Conservation (phyloP, 2,113 vertebrate species). For the Platysternon megacephalum region DNA sequence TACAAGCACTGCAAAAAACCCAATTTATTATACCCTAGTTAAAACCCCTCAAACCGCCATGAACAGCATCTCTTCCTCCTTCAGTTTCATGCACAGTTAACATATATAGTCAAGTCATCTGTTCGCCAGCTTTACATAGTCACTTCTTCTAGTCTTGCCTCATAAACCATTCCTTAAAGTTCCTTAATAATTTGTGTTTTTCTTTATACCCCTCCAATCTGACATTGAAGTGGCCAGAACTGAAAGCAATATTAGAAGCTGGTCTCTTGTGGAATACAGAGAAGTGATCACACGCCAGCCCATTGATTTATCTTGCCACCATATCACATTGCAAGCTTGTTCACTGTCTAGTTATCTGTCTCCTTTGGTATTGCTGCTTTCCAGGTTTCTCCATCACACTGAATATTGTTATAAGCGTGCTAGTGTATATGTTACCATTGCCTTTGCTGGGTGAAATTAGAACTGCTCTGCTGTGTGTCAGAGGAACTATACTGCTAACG, state of each 20-base stretch:
- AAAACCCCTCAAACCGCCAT: constrained; percentile 48
- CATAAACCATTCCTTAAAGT: constrained; percentile 58
- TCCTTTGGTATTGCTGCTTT: neutral
- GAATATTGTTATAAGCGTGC: neutral
- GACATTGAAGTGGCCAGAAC: neutral
- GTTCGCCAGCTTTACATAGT: constrained; percentile 61
- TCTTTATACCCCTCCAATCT: neutral
- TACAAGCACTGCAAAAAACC: neutral
- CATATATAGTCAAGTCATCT: neutral
- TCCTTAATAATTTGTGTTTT: constrained; percentile 10
- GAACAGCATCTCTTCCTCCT: neutral
- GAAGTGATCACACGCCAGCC: neutral
- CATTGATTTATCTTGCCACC: neutral
- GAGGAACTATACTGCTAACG: neutral
- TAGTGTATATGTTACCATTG: neutral
- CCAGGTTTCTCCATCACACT: neutral
- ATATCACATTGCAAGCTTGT: neutral
- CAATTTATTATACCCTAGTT: neutral
- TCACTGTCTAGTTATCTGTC: neutral
- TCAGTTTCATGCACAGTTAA: neutral
- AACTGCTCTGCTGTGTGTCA: neutral
- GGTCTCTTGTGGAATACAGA: neutral
- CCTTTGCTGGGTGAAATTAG: neutral
- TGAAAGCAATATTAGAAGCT: constrained; percentile 3
- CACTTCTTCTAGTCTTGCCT: constrained; percentile 18